Conservation (phyloP, 2,113 vertebrate species). For the Thunnus thynnus region DNA sequence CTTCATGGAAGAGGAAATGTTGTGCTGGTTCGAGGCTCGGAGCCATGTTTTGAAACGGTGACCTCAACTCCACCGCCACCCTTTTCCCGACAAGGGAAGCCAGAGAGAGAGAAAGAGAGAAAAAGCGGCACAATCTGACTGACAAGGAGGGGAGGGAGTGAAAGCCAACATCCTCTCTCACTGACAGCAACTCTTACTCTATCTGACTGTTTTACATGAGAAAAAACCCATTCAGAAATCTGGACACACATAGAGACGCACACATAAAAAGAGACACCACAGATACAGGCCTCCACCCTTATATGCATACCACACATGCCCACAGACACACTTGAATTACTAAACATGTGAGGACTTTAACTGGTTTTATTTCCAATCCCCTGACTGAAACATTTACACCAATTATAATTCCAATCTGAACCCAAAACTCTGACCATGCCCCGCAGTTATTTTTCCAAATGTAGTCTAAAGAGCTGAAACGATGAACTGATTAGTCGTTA, state of each 20-base stretch:
- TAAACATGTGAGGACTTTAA: background rate
- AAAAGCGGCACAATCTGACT: conserved; percentile 23
- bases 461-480: too few relatives aligned
- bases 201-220: conserved; percentile 61
- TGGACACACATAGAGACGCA: conserved; percentile 8
- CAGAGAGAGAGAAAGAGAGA: conserved; percentile 32
- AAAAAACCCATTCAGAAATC: conserved; percentile 61
- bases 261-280: conserved; percentile 6
- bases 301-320: conserved; percentile 7
- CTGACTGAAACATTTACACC: too few relatives aligned
- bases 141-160: conserved; percentile 21
- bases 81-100: conserved; percentile 65
- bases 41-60: conserved; percentile 78
- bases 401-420: too few relatives aligned
- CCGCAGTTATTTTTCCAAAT: too few relatives aligned
- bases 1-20: conserved; percentile 57
- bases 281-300: conserved; percentile 14
- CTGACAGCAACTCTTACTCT: conserved; percentile 52
- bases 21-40: conserved; percentile 51
- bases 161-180: conserved; percentile 54
- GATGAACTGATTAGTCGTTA: too few relatives aligned
- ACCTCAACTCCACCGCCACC: conserved; percentile 77
- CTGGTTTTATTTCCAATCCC: background rate
- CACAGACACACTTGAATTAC: background rate
- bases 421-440: too few relatives aligned